Evolutionary conservation across 2,113 vertebrate genomes (phyloP).

Genomic region (Holacanthus passer): DNA sequence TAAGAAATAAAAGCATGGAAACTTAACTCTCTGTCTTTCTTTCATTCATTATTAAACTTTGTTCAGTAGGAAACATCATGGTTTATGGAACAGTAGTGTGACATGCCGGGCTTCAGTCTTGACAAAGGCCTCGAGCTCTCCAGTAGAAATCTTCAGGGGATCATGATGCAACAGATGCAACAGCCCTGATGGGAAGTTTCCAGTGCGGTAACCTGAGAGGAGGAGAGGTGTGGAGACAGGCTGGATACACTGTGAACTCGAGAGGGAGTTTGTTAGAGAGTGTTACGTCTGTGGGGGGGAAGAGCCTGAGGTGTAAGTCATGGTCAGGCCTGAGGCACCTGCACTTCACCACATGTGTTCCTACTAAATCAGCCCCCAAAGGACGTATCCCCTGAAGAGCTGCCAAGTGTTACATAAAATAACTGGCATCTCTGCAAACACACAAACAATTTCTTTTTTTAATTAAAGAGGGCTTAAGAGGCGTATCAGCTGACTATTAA

Average conservation of each 20-base stretch:
- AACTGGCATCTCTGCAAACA: conserved; percentile 60
- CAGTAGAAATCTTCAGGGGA: background rate
- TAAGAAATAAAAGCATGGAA: background rate
- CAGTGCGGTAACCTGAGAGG: background rate
- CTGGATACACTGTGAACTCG: conserved; percentile 27
- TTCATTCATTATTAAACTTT: background rate
- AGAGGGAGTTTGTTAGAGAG: conserved; percentile 45
- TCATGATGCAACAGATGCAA: conserved; percentile 72
- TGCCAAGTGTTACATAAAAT: conserved; percentile 49
- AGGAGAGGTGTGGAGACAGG: background rate
- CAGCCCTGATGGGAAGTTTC: conserved; percentile 28
- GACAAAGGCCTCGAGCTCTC: background rate
- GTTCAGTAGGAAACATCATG: background rate
- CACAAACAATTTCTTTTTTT: conserved; percentile 65
- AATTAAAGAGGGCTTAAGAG: conserved; percentile 69
- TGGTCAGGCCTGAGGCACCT: conserved; percentile 38
- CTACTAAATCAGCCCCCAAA: conserved; percentile 46
- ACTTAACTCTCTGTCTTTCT: background rate
- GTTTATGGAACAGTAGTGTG: background rate
- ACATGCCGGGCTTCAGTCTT: background rate
- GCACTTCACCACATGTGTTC: conserved; percentile 37
- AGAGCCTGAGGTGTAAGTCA: conserved; percentile 39
- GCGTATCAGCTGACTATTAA: conserved; percentile 45
- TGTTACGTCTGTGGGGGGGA: conserved; percentile 17
- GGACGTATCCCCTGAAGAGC: conserved; percentile 16